Evolutionary conservation across 2,113 vertebrate genomes (phyloP).

Genomic region (Trematomus loennbergii): DNA sequence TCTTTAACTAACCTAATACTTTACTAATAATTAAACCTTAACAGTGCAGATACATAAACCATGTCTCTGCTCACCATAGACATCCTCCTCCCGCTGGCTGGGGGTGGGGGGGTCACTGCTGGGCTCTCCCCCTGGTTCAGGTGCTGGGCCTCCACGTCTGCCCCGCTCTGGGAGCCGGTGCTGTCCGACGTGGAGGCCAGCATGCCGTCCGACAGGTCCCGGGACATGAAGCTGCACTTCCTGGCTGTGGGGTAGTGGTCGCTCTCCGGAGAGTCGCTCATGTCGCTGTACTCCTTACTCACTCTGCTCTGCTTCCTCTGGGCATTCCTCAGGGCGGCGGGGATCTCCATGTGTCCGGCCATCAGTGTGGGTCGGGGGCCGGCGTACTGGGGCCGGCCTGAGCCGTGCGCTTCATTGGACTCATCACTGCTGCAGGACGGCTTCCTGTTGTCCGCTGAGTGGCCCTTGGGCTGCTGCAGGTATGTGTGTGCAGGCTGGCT

Average conservation of each 20-base stretch:
- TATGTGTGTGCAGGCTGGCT: slow-evolving; percentile 44
- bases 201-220: slow-evolving; percentile 85
- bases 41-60: no score
- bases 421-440: slow-evolving; percentile 81
- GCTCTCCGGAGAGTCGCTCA: slow-evolving; percentile 84
- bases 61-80: slow-evolving; percentile 88
- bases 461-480: slow-evolving; percentile 42
- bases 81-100: slow-evolving; percentile 84
- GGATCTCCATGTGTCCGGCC: slow-evolving; percentile 80
- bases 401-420: slow-evolving; percentile 61
- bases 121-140: slow-evolving; percentile 80
- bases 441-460: slow-evolving; percentile 64
- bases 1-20: no score
- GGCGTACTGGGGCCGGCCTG: slow-evolving; percentile 54
- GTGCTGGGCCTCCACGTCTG: slow-evolving; percentile 76
- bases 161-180: slow-evolving; percentile 75
- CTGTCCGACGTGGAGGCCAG: slow-evolving; percentile 82
- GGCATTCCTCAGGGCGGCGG: slow-evolving; percentile 65
- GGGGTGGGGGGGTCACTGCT: slow-evolving; percentile 81
- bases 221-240: slow-evolving; percentile 90
- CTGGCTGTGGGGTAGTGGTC: slow-evolving; percentile 79
- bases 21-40: no score
- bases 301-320: slow-evolving; percentile 83
- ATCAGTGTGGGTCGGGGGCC: slow-evolving; percentile 65
- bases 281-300: slow-evolving; percentile 84